Base-by-base conservation (phyloP, 2,113 vertebrate genomes). In the Tauraco erythrolophus region DNA sequence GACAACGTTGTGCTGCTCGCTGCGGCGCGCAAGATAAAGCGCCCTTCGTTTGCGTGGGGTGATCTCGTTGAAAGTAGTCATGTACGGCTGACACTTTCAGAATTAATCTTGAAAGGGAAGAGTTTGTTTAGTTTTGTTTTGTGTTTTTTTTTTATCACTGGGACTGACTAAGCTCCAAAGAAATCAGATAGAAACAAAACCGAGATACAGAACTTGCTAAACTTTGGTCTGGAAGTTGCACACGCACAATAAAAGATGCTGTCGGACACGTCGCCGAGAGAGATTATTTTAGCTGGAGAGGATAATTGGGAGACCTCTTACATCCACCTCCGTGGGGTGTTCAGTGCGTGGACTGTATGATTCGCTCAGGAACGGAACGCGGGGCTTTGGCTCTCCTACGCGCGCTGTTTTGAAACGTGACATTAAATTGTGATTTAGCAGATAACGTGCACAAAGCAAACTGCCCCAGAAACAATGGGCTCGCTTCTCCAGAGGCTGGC, bases 81-180 rank as follows among this genome's bases (percentile, higher is more conserved):
- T 21, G 39, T 39, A 79, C 1, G 31, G 79, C 82, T 77, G 93
- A 97, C 84, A 72, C 88, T 91, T 96, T 80, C 92, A 96, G 93
- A 97, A 88, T 89, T 85, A 68, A 97, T 83, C 96, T 88, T 82
- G 91, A 97, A 95, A 89, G 88, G 66, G 96, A 96, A 84, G 92
- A 94, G 89, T 92, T 93, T 65, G 94, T 76, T 66, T 16, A 15
- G 17, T 48, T 66, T 95, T 66, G 70, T 13, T 66, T 7, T 56
- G 8, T 39, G 22, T 31, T 65, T 70, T 58, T 78, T 77, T 76
- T 16, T 15, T 30, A 86, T 90, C 79, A 10, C 76, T 4, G 23
- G 48, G 80, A 28, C 64, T 61, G 80, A 91, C 89, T 68, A 82
- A 81, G 69, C 82, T 91, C 58, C 94, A 82, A 87, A 65, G 94